Evolutionary conservation across 2,888 invertebrate species (phyloP).

Genomic region (Oxystoma pomonae): DNA sequence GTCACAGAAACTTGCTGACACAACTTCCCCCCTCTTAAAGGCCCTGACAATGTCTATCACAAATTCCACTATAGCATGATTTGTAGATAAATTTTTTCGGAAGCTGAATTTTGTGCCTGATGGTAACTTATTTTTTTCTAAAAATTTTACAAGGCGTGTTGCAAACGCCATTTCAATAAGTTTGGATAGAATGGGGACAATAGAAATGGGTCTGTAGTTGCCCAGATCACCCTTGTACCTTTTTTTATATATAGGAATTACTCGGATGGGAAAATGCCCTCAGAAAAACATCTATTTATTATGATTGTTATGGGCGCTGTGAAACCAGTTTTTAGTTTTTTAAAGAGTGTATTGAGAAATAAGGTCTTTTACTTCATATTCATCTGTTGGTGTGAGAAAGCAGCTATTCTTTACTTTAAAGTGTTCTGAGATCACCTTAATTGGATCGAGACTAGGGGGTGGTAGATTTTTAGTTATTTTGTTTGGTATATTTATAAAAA

Average conservation of each 20-base stretch:
- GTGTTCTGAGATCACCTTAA: too few species aligned
- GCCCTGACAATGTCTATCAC: background rate
- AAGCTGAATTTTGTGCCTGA: background rate
- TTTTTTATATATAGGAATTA: background rate
- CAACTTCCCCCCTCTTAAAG: constrained; percentile 4
- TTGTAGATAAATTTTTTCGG: background rate
- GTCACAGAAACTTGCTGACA: constrained; percentile 1
- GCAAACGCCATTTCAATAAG: background rate
- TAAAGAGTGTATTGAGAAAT: too few species aligned
- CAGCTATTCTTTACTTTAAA: too few species aligned
- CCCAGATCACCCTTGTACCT: background rate
- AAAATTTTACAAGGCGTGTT: background rate
- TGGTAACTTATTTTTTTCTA: background rate
- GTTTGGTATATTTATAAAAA: too few species aligned
- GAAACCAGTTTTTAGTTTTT: background rate
- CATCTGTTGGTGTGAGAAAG: too few species aligned
- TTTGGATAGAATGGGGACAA: background rate
- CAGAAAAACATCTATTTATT: background rate
- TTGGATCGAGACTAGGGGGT: too few species aligned
- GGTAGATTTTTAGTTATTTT: too few species aligned
- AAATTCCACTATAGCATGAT: background rate
- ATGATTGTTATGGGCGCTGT: background rate
- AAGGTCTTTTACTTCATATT: too few species aligned
- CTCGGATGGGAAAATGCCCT: background rate
- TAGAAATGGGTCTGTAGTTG: background rate